These are phyloP conservation scores for Drosophila limbata DNA, from an alignment of 2,888 invertebrate species.

Conservation along the genomic window DNA sequence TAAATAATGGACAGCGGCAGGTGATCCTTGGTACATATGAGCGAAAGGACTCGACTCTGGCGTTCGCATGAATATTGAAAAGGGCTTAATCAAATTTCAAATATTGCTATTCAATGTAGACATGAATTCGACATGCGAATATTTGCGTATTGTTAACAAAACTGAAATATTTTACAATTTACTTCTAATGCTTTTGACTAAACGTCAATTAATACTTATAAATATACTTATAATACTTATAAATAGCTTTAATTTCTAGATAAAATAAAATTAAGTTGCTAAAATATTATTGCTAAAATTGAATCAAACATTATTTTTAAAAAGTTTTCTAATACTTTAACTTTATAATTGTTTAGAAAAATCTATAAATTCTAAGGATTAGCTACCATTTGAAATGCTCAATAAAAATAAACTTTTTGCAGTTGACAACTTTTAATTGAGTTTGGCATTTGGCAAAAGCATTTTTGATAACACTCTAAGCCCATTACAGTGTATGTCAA, in stretches of 20 bases:
- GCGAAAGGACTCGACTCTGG: not conserved
- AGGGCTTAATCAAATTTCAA: not conserved
- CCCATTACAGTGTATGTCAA: constrained; percentile 39
- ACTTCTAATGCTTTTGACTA: not conserved
- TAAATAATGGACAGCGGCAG: constrained; percentile 24
- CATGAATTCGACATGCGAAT: not conserved
- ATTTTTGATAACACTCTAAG: constrained; percentile 33
- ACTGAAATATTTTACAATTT: not conserved
- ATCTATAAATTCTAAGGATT: not conserved
- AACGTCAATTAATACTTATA: too few relatives aligned
- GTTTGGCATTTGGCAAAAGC: constrained; percentile 40
- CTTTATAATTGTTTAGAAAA: not conserved
- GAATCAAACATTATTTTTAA: too few relatives aligned
- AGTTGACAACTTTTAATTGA: constrained; percentile 30
- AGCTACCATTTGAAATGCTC: not conserved
- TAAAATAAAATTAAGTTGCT: too few relatives aligned
- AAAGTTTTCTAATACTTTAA: not conserved
- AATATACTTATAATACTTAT: too few relatives aligned
- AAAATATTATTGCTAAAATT: too few relatives aligned
- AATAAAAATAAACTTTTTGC: constrained; percentile 24
- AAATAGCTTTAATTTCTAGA: too few relatives aligned
- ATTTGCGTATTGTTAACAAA: not conserved
- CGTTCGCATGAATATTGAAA: not conserved
- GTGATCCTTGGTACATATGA: not conserved
- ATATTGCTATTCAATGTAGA: not conserved